These are phyloP conservation scores for Coreius guichenoti DNA, from an alignment of 2,797 vertebrate species.

Conservation along the genomic window DNA sequence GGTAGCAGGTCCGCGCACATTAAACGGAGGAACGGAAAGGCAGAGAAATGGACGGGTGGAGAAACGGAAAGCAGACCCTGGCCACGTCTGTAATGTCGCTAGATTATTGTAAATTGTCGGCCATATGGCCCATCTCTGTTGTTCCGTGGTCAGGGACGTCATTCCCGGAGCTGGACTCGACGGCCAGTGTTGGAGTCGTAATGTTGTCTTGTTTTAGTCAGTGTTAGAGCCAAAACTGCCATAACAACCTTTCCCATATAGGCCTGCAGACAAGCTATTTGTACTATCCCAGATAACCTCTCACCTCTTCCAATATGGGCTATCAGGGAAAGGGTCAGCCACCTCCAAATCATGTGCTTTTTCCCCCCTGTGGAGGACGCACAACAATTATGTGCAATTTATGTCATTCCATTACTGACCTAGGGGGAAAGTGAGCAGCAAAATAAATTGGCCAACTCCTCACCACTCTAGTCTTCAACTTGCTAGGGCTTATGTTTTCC, in stretches of 20 bases:
- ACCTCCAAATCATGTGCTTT: slow-evolving; percentile 79
- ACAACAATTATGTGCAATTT: slow-evolving; percentile 84
- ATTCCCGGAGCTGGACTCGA: slow-evolving; percentile 73
- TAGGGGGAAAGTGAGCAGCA: slow-evolving; percentile 72
- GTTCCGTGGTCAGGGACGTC: slow-evolving; percentile 68
- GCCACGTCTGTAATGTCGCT: slow-evolving; percentile 70
- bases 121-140: slow-evolving; percentile 79
- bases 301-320: slow-evolving; percentile 80
- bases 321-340: slow-evolving; percentile 70
- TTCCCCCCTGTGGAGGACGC: slow-evolving; percentile 73
- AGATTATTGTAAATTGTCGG: slow-evolving; percentile 81
- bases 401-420: slow-evolving; percentile 85
- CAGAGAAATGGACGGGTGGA: slow-evolving; percentile 60
- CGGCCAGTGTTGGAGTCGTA: slow-evolving; percentile 69
- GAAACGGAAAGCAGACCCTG: slow-evolving; percentile 50
- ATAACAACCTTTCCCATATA: slow-evolving; percentile 74
- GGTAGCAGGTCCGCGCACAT: slow-evolving; percentile 77
- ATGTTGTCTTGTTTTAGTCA: slow-evolving; percentile 78
- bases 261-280: slow-evolving; percentile 68
- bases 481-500: slow-evolving; percentile 66
- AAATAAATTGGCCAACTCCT: slow-evolving; percentile 77
- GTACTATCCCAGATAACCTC: slow-evolving; percentile 79
- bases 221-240: slow-evolving; percentile 73
- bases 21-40: slow-evolving; percentile 69
- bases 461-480: slow-evolving; percentile 73